These are phyloP conservation scores for Dryobates pubescens DNA, from an alignment of 2,797 vertebrate genomes.

Conservation along the genomic window DNA sequence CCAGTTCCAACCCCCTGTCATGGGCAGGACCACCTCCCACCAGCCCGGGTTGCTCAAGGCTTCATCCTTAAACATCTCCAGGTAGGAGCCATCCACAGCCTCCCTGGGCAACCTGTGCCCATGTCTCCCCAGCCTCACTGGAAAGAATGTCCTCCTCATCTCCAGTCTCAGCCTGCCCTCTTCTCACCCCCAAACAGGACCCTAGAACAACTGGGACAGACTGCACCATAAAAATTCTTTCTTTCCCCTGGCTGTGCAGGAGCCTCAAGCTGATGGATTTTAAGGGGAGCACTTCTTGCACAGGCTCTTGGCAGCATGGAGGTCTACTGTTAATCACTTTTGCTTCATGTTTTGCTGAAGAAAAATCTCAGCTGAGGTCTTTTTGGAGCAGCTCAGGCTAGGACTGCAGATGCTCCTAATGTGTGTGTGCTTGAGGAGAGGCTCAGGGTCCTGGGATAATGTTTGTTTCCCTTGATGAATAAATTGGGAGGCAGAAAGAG, in stretches of 20 bases:
- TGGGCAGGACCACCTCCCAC: no score
- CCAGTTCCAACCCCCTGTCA: no score
- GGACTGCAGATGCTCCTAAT: neutral
- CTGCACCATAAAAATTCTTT: neutral
- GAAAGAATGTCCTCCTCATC: no score
- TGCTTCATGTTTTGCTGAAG: neutral
- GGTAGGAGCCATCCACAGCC: no score
- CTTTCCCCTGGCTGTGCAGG: neutral
- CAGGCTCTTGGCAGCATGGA: neutral
- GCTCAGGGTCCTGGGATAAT: neutral
- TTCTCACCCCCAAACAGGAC: neutral
- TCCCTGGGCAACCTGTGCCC: no score
- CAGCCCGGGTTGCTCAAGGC: no score
- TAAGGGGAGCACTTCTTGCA: neutral
- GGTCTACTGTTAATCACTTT: neutral
- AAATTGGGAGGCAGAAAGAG: neutral
- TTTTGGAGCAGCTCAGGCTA: conserved; percentile 1
- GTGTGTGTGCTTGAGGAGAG: neutral
- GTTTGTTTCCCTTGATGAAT: neutral
- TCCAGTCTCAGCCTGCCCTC: no score
- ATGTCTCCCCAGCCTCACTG: no score
- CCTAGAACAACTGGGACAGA: neutral
- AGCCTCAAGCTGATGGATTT: neutral
- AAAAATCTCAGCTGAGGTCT: neutral
- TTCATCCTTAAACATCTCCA: no score